phyloP scores from a whole-genome alignment of 2,888 invertebrate species.

The Drosophila villosipedis region DNA sequence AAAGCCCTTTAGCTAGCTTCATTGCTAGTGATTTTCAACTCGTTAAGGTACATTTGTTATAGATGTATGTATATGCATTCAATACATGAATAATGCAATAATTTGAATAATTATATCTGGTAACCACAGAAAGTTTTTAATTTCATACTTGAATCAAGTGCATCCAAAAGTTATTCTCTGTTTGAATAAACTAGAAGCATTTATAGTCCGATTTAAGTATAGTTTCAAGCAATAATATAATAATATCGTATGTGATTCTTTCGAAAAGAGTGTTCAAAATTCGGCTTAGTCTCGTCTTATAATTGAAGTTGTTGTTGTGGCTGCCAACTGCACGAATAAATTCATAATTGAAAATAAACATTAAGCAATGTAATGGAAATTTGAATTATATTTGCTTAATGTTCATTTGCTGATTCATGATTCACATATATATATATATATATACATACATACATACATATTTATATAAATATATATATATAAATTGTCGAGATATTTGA shows the following conservation, averaged over 20 bases:
- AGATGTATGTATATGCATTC: not conserved
- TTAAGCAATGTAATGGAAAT: constrained; percentile 48
- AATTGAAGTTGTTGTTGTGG: constrained; percentile 4
- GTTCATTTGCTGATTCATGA: constrained; percentile 17
- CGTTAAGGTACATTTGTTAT: not conserved
- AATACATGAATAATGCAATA: not conserved
- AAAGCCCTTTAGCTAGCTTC: not conserved
- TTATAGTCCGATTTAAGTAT: not conserved
- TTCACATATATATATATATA: not conserved
- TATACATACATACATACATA: not conserved
- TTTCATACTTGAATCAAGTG: not conserved
- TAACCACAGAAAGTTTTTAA: not conserved
- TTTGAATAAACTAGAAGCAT: not conserved
- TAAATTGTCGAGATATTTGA: not conserved
- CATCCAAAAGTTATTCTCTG: not conserved
- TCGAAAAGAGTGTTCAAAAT: constrained; percentile 5
- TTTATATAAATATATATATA: not conserved
- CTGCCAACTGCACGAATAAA: constrained; percentile 49
- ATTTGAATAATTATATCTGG: not conserved
- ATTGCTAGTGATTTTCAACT: not conserved
- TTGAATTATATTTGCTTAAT: constrained; percentile 35
- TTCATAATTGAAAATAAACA: constrained; percentile 75
- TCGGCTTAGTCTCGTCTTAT: not conserved
- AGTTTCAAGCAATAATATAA: not conserved
- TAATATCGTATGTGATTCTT: not conserved